Evolutionary conservation across 2,113 vertebrate genomes (phyloP).

Genomic region (Micronisus gabar): DNA sequence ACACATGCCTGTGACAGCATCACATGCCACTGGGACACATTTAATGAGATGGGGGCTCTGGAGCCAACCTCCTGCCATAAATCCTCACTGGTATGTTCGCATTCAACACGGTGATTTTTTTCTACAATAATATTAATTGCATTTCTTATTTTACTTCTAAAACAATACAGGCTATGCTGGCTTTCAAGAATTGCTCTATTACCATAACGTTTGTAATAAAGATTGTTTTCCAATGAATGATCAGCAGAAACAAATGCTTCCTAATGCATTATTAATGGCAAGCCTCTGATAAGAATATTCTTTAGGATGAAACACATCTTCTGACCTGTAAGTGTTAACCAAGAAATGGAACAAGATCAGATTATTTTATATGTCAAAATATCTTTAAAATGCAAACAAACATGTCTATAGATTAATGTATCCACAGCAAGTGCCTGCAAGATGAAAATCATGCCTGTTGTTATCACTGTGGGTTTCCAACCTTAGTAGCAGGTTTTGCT

Average conservation of each 20-base stretch:
- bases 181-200: not conserved
- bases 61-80: not conserved
- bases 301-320: not conserved
- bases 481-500: not conserved
- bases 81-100: not conserved
- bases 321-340: not conserved
- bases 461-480: not conserved
- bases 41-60: not conserved
- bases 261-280: not conserved
- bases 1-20: not conserved
- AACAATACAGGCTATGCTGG: not conserved
- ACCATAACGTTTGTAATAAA: not conserved
- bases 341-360: not conserved
- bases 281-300: not conserved
- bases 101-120: not conserved
- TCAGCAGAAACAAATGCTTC: not conserved
- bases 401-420: not conserved
- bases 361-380: not conserved
- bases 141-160: not conserved
- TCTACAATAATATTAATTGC: not conserved
- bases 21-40: rapidly evolving
- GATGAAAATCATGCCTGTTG: not conserved
- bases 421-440: not conserved
- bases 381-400: not conserved
- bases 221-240: not conserved